Base-by-base conservation (phyloP, 2,797 vertebrate species). In the Paguma larvata region DNA sequence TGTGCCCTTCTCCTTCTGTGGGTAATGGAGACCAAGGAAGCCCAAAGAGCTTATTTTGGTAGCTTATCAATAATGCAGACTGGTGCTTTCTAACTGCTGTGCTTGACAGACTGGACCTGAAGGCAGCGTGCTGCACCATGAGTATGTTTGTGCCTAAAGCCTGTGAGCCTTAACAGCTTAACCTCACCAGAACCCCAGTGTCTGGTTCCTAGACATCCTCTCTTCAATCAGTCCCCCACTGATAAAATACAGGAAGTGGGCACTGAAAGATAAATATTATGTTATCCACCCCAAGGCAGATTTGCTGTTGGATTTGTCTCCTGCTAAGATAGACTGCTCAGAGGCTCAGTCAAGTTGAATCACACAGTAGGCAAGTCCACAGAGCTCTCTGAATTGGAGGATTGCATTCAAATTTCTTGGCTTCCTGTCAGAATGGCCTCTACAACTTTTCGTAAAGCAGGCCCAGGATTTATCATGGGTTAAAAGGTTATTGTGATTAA, bases 261-360 rank as follows among this genome's bases (percentile, higher is more conserved):
- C n/a, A 46, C 15, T 86, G 85, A 84, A 92, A 86, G 51, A 82
- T 82, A 94, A 92, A 92, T 53, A 67, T 56, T 78, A 30, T 80
- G 84, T 72, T 94, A 38, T 63, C 70, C 3, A 16, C n/a, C 46
- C 53, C 34, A 41, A 68, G 56, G 85, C 48, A 86, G 89, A 79
- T 85, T 78, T 72, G 44, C 83, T 80, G 34, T 59, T 75, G 44
- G 25, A 68, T 93, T 95, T 84, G 41, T 79, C 70, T 78, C n/a
- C 59, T 85, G 70, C 48, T 94, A 85, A 68, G 77, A 82, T 78
- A 46, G 32, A n/a, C 78, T 34, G 48, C 72, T 88, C 68, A 93
- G 56, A 93, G 79, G 53, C 41, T 82, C 67, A 56, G 41, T 85
- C 15, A 10, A 48, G 68, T 32, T 48, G 41, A 86, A 90, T 85